phyloP scores from a whole-genome alignment of 2,797 vertebrate genomes.

The Gastrophryne carolinensis region DNA sequence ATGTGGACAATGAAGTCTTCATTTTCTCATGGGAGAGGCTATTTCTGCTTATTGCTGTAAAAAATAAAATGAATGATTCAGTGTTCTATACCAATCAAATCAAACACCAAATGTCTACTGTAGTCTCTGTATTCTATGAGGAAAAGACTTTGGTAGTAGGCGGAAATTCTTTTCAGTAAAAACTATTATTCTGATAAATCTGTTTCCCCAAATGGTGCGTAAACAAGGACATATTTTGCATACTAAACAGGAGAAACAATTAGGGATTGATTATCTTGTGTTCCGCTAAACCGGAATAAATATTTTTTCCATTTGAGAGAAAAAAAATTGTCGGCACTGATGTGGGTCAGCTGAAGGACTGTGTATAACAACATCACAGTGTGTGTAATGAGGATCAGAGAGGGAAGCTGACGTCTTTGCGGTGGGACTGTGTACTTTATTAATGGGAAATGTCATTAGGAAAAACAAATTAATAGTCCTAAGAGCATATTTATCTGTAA shows the following conservation, averaged over 20 bases:
- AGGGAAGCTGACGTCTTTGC: conserved; percentile 37
- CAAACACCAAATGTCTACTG: too few species aligned
- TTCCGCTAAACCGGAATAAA: not conserved
- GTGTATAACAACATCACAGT: not conserved
- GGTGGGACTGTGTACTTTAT: conserved; percentile 13
- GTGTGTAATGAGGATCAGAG: not conserved
- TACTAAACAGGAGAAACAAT: not conserved
- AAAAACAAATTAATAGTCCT: conserved; percentile 5
- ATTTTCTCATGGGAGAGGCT: too few species aligned
- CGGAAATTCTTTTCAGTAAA: not conserved
- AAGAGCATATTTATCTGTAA: not conserved
- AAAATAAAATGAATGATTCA: too few species aligned
- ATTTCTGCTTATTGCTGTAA: too few species aligned
- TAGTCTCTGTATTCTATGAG: too few species aligned
- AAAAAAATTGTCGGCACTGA: not conserved
- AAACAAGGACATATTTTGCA: not conserved
- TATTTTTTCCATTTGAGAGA: not conserved
- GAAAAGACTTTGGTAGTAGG: not conserved
- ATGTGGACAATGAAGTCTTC: too few species aligned
- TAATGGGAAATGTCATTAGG: not conserved
- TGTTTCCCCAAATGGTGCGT: too few species aligned
- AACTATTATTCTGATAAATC: not conserved
- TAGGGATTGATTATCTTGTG: not conserved
- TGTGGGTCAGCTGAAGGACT: conserved; percentile 1
- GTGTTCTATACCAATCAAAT: too few species aligned